A percentile compares a stretch with the other conserved stretches of the same genome.
These are phyloP conservation scores for Lysandra bellargus DNA, from an alignment of 2,888 invertebrate species.

Conservation along the genomic window DNA sequence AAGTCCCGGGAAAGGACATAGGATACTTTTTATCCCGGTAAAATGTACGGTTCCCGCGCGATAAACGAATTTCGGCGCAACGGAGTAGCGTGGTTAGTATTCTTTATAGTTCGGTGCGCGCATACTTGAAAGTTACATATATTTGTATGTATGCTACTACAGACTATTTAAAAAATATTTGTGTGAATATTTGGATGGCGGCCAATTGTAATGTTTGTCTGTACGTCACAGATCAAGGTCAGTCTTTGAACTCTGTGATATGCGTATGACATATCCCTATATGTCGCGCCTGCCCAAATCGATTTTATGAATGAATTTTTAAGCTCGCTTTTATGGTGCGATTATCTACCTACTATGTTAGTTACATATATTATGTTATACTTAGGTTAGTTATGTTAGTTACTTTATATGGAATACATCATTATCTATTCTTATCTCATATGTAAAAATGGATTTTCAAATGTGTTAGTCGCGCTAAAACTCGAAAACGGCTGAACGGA, in stretches of 20 bases:
- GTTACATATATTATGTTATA: too few relatives aligned
- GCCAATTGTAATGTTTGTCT: slow-evolving; percentile 9
- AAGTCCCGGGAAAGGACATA: too few relatives aligned
- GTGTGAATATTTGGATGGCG: background rate
- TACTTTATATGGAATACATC: background rate
- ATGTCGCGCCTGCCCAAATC: background rate
- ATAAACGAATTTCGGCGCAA: too few relatives aligned
- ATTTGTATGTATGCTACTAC: background rate
- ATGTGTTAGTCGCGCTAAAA: too few relatives aligned
- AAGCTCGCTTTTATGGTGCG: background rate
- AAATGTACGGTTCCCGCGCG: too few relatives aligned
- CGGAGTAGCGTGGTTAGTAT: too few relatives aligned
- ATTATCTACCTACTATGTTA: background rate
- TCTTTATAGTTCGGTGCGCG: too few relatives aligned
- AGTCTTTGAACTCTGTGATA: slow-evolving; percentile 6
- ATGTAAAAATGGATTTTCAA: too few relatives aligned
- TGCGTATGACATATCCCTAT: background rate
- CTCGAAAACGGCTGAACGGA: too few relatives aligned
- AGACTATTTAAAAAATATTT: slow-evolving; percentile 5
- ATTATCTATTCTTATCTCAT: background rate
- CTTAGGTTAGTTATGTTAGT: too few relatives aligned
- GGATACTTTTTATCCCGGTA: too few relatives aligned
- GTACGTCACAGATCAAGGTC: slow-evolving; percentile 19
- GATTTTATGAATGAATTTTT: slow-evolving; percentile 15
- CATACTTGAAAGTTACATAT: background rate